Evolutionary conservation across 1,140 invertebrate species (phyloP), one percentile per base, ranked within the genome.

Genomic region (Drosophila pruinosa): DNA sequence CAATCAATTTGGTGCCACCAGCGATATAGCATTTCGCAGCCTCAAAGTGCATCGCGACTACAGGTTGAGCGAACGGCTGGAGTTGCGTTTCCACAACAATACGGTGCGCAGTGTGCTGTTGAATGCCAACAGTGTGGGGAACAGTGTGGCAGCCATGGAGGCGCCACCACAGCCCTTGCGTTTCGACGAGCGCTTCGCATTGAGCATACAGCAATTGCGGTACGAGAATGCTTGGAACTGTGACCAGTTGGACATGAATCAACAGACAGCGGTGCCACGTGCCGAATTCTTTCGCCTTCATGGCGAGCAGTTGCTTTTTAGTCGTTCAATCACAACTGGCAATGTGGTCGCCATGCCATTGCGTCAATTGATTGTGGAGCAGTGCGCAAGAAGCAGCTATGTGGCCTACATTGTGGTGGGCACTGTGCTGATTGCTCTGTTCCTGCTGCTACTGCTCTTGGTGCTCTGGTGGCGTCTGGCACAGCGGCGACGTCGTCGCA

Each of bases 401-500:
- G 56, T 53, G 36, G 62, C 75, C 1, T 90, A 83, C 3, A 90
- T 91, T 22, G 69, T 91, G 17, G 41, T 77, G 7, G 88, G 85
- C 74, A 75, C 89, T 15, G 78, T 93, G 14, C 38, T 92, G 3
- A 8, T 93, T 1, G 36, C 47, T 4, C 67, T 93, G 2, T 38
- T 92, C 6, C 47, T 93, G n/a, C 58, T 91, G 3, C 80, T 91
- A 0, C 81, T 91, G 48, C 85, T 92, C 48, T 90, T 78, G 2
- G 1, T 83, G 15, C 14, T 78, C 0, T 77, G 78, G 91, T 78
- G 78, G 91, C 47, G 91, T 41, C 2, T 75, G 5, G 89, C 76
- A 52, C 64, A 90, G 90, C 72, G 92, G 83, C 68, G 91, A 28
- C 92, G 92, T 50, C 92, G 92, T 53, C 91, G 93, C 81, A 92